Conservation (phyloP, 2,113 vertebrate genomes). For the Xyliphius kryptos region DNA sequence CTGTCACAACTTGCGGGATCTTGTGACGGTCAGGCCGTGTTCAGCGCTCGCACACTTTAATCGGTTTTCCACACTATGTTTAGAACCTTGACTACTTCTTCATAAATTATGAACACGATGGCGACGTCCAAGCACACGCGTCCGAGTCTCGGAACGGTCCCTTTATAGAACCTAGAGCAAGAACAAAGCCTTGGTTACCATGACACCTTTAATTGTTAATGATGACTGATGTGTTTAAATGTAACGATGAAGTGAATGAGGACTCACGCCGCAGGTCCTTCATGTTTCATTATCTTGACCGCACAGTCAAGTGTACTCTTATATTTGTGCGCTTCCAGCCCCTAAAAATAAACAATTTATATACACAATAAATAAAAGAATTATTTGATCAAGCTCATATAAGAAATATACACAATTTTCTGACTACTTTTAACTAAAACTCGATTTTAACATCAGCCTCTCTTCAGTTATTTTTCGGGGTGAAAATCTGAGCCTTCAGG, state of each 20-base stretch:
- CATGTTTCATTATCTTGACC: constrained; percentile 84
- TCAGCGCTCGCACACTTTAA: constrained; percentile 63
- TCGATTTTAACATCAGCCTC: too few species aligned
- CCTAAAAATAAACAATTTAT: constrained; percentile 64
- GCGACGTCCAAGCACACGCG: constrained; percentile 92
- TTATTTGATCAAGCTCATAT: too few species aligned
- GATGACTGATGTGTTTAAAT: too few species aligned
- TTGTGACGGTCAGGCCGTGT: constrained; percentile 11
- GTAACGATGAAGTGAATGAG: constrained; percentile 33
- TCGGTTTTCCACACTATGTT: constrained; percentile 92
- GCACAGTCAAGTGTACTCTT: constrained; percentile 87
- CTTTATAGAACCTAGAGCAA: constrained; percentile 86
- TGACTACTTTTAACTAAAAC: too few species aligned
- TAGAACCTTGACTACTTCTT: constrained; percentile 90
- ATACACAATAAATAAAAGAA: too few species aligned
- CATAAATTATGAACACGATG: constrained; percentile 94
- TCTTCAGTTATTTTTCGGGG: too few species aligned
- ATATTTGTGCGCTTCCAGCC: constrained; percentile 92
- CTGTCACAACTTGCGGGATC: background rate
- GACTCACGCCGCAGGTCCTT: constrained; percentile 88
- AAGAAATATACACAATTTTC: too few species aligned
- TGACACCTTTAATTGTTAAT: too few species aligned
- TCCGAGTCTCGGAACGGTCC: constrained; percentile 84
- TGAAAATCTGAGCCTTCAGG: too few species aligned
- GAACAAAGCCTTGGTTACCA: background rate